These are phyloP conservation scores for Oligia latruncula DNA, from an alignment of 2,888 invertebrate genomes.

Conservation along the genomic window DNA sequence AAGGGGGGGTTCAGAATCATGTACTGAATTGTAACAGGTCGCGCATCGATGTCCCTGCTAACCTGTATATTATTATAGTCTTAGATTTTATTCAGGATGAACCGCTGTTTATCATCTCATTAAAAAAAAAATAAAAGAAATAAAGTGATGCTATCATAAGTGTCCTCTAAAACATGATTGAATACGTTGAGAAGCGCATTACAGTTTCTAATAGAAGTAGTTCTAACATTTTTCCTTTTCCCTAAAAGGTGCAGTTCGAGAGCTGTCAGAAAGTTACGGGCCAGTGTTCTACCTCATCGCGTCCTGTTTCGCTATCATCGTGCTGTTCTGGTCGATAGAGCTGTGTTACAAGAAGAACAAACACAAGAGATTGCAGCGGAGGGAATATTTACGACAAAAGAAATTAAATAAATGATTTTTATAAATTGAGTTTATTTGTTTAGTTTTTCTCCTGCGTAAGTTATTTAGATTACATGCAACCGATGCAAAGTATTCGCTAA, in stretches of 20 bases:
- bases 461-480: background rate
- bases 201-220: slow-evolving; percentile 68
- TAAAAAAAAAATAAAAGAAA: no score
- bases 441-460: background rate
- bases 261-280: slow-evolving; percentile 89
- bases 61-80: no score
- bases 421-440: background rate
- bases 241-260: slow-evolving; percentile 89
- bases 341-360: slow-evolving; percentile 79
- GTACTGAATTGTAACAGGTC: no score
- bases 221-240: slow-evolving; percentile 76
- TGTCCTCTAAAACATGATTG: slow-evolving; percentile 93
- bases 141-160: slow-evolving; percentile 68
- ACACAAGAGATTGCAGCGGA: slow-evolving; percentile 71
- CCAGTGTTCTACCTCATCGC: slow-evolving; percentile 90
- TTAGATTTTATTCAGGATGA: no score
- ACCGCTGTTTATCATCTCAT: no score
- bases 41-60: no score
- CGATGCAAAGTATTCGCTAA: background rate
- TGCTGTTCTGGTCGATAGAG: slow-evolving; percentile 82
- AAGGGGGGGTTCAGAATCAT: no score
- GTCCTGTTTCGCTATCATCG: slow-evolving; percentile 75
- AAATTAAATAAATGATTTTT: slow-evolving; percentile 55
- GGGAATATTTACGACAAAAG: slow-evolving; percentile 61
- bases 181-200: slow-evolving; percentile 85